Evolutionary conservation across 1,140 invertebrate species (phyloP).

Genomic region (Papilio dardanus): DNA sequence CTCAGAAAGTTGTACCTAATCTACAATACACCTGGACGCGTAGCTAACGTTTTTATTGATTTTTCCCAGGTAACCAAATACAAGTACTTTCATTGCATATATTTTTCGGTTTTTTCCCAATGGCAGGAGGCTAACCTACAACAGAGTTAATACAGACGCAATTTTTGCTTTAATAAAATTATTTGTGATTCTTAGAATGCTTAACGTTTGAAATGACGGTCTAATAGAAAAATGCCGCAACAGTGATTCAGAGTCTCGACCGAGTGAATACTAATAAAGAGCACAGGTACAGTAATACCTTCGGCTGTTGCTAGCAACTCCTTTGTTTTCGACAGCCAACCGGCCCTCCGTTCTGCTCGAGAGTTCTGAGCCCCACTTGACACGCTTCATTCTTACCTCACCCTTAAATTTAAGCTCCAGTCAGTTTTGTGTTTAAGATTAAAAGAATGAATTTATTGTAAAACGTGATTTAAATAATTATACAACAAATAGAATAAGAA

Average conservation of each 20-base stretch:
- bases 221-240: slow-evolving; percentile 34
- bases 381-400: slow-evolving; percentile 74
- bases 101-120: too few species aligned
- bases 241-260: slow-evolving; percentile 38
- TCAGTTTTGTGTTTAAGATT: slow-evolving; percentile 29
- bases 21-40: slow-evolving; percentile 53
- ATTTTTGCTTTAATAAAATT: background rate
- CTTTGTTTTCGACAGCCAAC: slow-evolving; percentile 72
- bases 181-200: slow-evolving; percentile 4
- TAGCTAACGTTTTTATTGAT: slow-evolving; percentile 41
- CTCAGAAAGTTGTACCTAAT: slow-evolving; percentile 59
- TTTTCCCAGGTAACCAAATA: slow-evolving; percentile 15
- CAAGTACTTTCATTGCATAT: background rate
- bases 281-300: slow-evolving; percentile 23
- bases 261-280: slow-evolving; percentile 29
- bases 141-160: too few species aligned
- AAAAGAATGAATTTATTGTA: slow-evolving; percentile 13
- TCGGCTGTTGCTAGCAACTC: slow-evolving; percentile 49
- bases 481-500: too few species aligned
- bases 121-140: too few species aligned
- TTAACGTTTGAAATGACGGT: slow-evolving; percentile 8
- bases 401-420: slow-evolving; percentile 66
- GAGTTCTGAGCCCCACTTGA: slow-evolving; percentile 73
- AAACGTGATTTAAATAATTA: background rate
- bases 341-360: slow-evolving; percentile 55